Evolutionary conservation across 2,113 vertebrate genomes (phyloP).

Genomic region (Myrmecobius fasciatus): DNA sequence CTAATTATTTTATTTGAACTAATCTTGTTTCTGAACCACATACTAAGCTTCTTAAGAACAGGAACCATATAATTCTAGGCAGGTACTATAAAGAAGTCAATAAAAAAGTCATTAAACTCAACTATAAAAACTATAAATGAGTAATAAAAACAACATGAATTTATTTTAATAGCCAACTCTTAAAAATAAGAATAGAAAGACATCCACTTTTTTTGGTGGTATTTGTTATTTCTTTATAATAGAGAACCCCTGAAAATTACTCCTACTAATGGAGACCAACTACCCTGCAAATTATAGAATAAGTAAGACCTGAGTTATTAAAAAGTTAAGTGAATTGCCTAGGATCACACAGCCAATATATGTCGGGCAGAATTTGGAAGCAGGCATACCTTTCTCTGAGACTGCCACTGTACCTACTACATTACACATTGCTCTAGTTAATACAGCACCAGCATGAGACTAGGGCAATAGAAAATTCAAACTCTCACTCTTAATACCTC

Average conservation of each 20-base stretch:
- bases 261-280: not conserved
- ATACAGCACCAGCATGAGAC: too few species aligned
- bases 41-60: not conserved
- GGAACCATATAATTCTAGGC: not conserved
- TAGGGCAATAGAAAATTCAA: too few species aligned
- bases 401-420: too few species aligned
- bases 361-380: too few species aligned
- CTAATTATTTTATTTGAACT: not conserved
- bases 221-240: not conserved
- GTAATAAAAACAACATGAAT: not conserved
- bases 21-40: not conserved
- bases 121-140: not conserved
- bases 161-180: not conserved
- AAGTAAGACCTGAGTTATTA: not conserved
- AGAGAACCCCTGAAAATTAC: not conserved
- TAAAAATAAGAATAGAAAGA: not conserved
- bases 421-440: too few species aligned
- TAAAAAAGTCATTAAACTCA: not conserved
- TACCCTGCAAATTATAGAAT: not conserved
- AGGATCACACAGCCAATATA: too few species aligned
- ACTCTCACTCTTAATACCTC: too few species aligned
- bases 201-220: not conserved
- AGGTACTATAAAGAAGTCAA: not conserved
- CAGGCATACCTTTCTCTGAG: too few species aligned
- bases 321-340: not conserved